Percentiles rank a stretch among this genome's conserved stretches.
These are phyloP conservation scores for Melozone crissalis DNA, from an alignment of 2,113 vertebrate genomes.

Conservation along the genomic window DNA sequence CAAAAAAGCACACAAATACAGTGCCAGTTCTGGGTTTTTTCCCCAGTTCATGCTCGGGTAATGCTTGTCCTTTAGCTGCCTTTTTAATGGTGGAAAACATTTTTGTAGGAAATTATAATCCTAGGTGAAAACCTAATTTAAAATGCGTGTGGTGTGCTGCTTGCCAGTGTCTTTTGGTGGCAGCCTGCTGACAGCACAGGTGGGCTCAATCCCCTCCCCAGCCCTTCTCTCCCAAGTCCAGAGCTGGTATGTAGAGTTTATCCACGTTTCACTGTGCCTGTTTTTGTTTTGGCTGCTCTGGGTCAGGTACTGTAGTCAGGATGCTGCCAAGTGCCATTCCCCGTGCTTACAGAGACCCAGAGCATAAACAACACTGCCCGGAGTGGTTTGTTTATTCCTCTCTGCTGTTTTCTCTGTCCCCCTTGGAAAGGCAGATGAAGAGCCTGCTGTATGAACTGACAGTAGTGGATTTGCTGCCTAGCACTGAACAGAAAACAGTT, in stretches of 20 bases:
- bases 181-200: neutral
- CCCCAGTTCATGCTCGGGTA: neutral
- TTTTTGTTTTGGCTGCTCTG: neutral
- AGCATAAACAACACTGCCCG: neutral
- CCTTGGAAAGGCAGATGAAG: neutral
- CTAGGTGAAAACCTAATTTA: neutral
- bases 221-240: neutral
- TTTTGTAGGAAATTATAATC: neutral
- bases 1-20: neutral
- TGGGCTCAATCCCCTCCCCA: neutral
- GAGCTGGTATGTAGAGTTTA: rapidly evolving
- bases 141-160: rapidly evolving
- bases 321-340: rapidly evolving
- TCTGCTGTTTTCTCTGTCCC: neutral
- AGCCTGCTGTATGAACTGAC: neutral
- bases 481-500: neutral
- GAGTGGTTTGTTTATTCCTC: neutral
- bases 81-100: neutral
- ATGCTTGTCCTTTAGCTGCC: neutral
- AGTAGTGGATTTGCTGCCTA: neutral
- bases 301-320: neutral
- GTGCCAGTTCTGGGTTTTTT: neutral
- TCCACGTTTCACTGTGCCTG: neutral
- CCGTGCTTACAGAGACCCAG: rapidly evolving
- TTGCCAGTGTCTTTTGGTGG: neutral